Evolutionary conservation across 2,113 vertebrate genomes (phyloP).

Genomic region (Nothocercus julius): DNA sequence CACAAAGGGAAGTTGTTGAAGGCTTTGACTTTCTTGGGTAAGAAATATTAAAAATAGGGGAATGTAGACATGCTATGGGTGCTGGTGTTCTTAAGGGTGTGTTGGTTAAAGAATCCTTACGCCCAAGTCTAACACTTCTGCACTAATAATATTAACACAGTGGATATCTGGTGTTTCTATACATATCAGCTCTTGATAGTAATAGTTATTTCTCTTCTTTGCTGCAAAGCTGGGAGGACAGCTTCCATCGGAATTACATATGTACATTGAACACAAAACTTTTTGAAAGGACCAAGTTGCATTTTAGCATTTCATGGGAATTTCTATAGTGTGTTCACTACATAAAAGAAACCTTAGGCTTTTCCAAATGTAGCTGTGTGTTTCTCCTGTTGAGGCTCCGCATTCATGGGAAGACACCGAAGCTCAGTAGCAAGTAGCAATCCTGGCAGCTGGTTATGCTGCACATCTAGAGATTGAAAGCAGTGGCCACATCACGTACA

Average conservation of each 20-base stretch:
- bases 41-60: neutral
- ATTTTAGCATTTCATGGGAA: neutral
- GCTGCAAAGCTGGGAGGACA: neutral
- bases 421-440: neutral
- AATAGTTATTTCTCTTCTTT: neutral
- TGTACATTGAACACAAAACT: neutral
- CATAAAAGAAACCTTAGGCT: neutral
- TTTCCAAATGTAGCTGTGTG: neutral
- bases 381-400: neutral
- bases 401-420: neutral
- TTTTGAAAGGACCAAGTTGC: neutral
- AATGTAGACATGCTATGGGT: neutral
- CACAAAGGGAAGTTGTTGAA: neutral
- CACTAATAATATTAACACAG: constrained; percentile 16
- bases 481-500: neutral
- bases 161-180: neutral
- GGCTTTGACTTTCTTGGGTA: neutral
- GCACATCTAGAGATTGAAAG: neutral
- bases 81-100: neutral
- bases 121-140: neutral
- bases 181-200: neutral
- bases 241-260: neutral
- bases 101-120: neutral
- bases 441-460: neutral
- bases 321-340: neutral